These are phyloP conservation scores for Sebastes schlegelii DNA, from an alignment of 2,113 vertebrate species.

Conservation along the genomic window DNA sequence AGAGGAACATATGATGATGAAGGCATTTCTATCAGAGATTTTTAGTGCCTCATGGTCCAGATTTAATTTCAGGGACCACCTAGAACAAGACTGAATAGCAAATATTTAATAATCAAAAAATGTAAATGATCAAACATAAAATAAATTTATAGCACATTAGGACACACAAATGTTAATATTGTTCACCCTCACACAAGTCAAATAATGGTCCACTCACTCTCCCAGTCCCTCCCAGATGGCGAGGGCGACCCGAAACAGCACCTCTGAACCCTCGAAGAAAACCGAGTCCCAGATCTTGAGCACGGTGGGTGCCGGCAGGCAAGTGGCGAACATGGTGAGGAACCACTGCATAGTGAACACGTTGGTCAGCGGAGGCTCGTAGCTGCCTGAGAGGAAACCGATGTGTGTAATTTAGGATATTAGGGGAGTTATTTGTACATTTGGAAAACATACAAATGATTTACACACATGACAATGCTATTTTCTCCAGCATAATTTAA, in stretches of 20 bases:
- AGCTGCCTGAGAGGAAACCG: slow-evolving; percentile 86
- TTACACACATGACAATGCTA: not conserved
- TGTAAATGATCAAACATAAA: not conserved
- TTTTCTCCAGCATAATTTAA: not conserved
- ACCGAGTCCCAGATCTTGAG: slow-evolving; percentile 99
- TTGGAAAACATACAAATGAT: not conserved
- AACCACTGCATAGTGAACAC: slow-evolving; percentile 99
- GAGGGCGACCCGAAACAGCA: slow-evolving; percentile 93
- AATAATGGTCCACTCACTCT: slow-evolving; percentile 88
- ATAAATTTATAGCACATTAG: not conserved
- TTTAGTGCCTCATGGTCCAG: not conserved
- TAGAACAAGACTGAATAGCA: not conserved
- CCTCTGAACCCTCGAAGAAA: slow-evolving; percentile 98
- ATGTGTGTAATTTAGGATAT: not conserved
- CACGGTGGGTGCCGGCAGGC: slow-evolving; percentile 95
- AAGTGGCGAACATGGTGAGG: slow-evolving; percentile 98
- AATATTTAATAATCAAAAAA: too few relatives aligned
- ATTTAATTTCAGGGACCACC: not conserved
- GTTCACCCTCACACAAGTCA: not conserved
- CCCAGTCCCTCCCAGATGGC: slow-evolving; percentile 96
- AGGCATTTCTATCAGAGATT: too few relatives aligned
- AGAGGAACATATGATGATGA: too few relatives aligned
- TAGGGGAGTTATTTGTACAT: not conserved
- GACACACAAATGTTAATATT: not conserved
- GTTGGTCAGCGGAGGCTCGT: slow-evolving; percentile 97